Conservation (phyloP, 2,797 vertebrate genomes). For the Hybognathus amarus region DNA sequence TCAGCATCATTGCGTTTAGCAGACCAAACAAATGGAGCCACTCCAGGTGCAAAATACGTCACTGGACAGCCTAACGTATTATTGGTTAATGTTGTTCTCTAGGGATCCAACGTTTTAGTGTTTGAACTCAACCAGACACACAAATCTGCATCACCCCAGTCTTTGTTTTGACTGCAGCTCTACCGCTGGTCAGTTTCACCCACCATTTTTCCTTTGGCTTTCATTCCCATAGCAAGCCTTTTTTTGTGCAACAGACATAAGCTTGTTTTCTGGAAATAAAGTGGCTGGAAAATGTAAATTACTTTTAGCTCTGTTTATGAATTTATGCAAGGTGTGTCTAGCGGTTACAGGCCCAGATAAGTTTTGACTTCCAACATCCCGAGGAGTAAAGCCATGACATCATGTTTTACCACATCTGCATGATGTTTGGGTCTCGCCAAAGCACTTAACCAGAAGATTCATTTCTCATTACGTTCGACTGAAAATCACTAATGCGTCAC, state of each 20-base stretch:
- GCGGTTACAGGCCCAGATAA: conserved; percentile 13
- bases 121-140: conserved; percentile 48
- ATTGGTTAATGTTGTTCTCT: not conserved
- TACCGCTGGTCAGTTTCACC: conserved; percentile 59
- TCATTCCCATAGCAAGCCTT: conserved; percentile 42
- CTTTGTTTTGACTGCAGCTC: conserved; percentile 67
- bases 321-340: conserved; percentile 43
- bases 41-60: conserved; percentile 42
- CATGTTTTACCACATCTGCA: conserved; percentile 48
- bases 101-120: conserved; percentile 15
- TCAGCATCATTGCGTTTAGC: not conserved
- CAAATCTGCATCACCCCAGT: conserved; percentile 64
- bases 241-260: conserved; percentile 38
- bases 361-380: conserved; percentile 44
- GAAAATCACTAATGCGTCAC: conserved; percentile 62
- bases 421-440: conserved; percentile 54
- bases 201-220: conserved; percentile 52
- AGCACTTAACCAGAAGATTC: conserved; percentile 47
- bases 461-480: conserved; percentile 52
- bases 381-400: conserved; percentile 61
- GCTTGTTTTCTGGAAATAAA: conserved; percentile 42
- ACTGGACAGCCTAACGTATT: not conserved
- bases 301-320: conserved; percentile 24
- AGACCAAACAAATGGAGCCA: conserved; percentile 29
- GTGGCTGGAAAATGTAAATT: conserved; percentile 33